phyloP scores from a whole-genome alignment of 2,797 vertebrate genomes.

The Microctenopoma steveboyesi region DNA sequence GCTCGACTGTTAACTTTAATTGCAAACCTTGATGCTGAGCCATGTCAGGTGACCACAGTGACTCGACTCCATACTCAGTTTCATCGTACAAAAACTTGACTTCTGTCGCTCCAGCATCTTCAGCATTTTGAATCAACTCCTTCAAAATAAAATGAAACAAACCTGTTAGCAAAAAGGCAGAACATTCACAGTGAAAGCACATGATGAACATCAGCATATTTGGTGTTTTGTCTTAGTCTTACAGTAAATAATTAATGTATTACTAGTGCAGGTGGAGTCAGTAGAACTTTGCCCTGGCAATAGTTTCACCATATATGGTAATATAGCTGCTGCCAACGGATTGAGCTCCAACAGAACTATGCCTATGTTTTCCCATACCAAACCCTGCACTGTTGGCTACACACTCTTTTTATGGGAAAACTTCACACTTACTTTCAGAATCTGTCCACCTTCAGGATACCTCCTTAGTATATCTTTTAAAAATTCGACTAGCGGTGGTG shows the following conservation, averaged over 20 bases:
- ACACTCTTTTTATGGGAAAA: conserved; percentile 8
- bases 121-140: conserved; percentile 99
- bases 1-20: conserved; percentile 6
- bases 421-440: conserved; percentile 90
- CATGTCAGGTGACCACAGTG: conserved; percentile 95
- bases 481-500: conserved; percentile 97
- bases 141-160: conserved; percentile 64
- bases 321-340: conserved; percentile 5
- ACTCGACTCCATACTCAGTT: conserved; percentile 94
- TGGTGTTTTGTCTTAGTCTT: conserved; percentile 26
- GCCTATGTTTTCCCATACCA: neutral
- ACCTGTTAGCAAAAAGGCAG: neutral
- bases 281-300: conserved; percentile 11
- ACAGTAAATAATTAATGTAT: conserved; percentile 10
- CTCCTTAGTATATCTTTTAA: conserved; percentile 97
- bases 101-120: conserved; percentile 97
- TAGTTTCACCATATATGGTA: conserved; percentile 18
- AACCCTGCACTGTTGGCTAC: neutral
- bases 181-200: neutral
- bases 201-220: conserved; percentile 6
- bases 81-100: conserved; percentile 98
- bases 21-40: conserved; percentile 91
- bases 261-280: conserved; percentile 4
- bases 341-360: conserved; percentile 33
- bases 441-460: conserved; percentile 98